These are phyloP conservation scores for Spilogale gracilis DNA, from an alignment of 2,113 vertebrate genomes.

Conservation along the genomic window DNA sequence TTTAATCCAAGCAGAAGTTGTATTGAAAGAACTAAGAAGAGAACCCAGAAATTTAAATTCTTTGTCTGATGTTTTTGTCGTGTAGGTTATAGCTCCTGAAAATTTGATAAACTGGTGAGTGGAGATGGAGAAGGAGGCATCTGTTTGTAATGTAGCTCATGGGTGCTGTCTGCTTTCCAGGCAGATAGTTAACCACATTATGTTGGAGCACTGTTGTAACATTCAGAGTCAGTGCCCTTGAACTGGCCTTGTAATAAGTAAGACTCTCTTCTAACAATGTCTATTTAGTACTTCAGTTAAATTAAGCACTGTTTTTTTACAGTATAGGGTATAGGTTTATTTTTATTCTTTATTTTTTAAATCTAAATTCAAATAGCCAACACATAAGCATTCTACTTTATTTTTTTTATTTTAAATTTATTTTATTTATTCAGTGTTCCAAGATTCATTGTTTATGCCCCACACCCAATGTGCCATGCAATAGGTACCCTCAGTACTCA, in stretches of 20 bases:
- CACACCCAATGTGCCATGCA: too few species aligned
- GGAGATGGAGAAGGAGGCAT: not conserved
- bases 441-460: too few species aligned
- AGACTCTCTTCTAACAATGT: not conserved
- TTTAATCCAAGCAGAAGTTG: not conserved
- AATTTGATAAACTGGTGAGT: not conserved
- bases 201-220: not conserved
- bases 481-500: too few species aligned
- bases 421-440: too few species aligned
- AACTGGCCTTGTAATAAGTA: not conserved
- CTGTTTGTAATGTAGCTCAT: not conserved
- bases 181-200: not conserved
- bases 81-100: not conserved
- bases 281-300: conserved; percentile 3
- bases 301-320: not conserved
- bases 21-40: conserved; percentile 1
- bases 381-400: not conserved
- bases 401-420: too few species aligned
- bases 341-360: not conserved
- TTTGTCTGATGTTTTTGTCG: not conserved
- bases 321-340: not conserved
- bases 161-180: not conserved
- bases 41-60: not conserved
- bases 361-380: not conserved
- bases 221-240: not conserved